Percentiles rank a stretch among this genome's conserved stretches.
phyloP scores from a whole-genome alignment of 1,140 invertebrate species.

The Drosophila mayri region DNA sequence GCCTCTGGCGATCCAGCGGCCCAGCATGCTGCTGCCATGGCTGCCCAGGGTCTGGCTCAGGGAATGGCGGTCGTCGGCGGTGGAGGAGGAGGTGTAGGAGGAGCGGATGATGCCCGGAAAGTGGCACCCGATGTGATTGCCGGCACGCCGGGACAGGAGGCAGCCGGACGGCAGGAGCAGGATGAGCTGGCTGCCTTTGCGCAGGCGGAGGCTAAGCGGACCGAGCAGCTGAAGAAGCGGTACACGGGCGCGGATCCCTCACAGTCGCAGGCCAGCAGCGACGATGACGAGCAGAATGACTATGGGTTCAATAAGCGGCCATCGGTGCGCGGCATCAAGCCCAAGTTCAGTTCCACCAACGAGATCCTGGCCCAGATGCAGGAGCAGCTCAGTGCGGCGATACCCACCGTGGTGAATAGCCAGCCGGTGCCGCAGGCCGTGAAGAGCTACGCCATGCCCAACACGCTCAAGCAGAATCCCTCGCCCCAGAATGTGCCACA shows the following conservation, averaged over 20 bases:
- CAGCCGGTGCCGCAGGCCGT: slow-evolving; percentile 73
- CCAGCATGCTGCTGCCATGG: slow-evolving; percentile 59
- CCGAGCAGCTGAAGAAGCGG: slow-evolving; percentile 92
- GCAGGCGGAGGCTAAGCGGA: slow-evolving; percentile 91
- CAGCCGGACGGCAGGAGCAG: slow-evolving; percentile 85
- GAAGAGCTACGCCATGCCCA: slow-evolving; percentile 80
- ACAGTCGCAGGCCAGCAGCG: slow-evolving; percentile 86
- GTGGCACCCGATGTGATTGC: slow-evolving; percentile 91
- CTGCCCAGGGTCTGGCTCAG: slow-evolving; percentile 47
- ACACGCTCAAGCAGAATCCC: slow-evolving; percentile 74
- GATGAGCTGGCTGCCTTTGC: slow-evolving; percentile 94
- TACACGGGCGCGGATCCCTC: slow-evolving; percentile 85
- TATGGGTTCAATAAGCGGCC: slow-evolving; percentile 95
- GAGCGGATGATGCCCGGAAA: slow-evolving; percentile 83
- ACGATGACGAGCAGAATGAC: slow-evolving; percentile 93
- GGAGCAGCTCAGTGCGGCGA: slow-evolving; percentile 88
- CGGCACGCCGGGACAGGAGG: slow-evolving; percentile 88
- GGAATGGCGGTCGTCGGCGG: slow-evolving; percentile 32
- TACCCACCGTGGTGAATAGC: slow-evolving; percentile 75
- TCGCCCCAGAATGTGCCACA: slow-evolving; percentile 78
- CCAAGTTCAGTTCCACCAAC: slow-evolving; percentile 89
- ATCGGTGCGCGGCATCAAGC: slow-evolving; percentile 90
- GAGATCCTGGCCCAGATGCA: slow-evolving; percentile 93
- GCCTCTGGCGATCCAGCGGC: slow-evolving; percentile 40
- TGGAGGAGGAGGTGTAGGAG: neutral